These are phyloP conservation scores for Aplochiton taeniatus DNA, from an alignment of 2,797 vertebrate species.

Conservation along the genomic window DNA sequence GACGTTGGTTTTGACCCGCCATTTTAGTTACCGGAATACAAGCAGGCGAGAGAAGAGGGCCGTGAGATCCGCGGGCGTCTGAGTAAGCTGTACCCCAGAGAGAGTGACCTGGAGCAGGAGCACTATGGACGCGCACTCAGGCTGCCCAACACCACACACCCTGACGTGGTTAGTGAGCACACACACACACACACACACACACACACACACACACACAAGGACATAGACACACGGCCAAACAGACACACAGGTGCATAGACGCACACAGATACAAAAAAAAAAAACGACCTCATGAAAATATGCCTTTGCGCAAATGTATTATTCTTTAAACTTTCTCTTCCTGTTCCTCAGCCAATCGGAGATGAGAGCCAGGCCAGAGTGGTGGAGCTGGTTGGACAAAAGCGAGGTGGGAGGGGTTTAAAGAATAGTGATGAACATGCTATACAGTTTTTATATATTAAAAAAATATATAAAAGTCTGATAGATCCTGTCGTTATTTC, in stretches of 20 bases:
- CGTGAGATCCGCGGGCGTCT: conserved; percentile 76
- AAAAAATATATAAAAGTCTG: too few species aligned
- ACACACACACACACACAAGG: neutral
- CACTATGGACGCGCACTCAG: conserved; percentile 79
- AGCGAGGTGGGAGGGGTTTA: conserved; percentile 73
- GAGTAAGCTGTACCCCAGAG: conserved; percentile 61
- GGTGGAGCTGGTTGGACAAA: conserved; percentile 81
- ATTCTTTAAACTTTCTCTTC: neutral
- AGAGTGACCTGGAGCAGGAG: conserved; percentile 74
- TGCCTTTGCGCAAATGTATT: neutral
- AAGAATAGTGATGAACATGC: too few species aligned
- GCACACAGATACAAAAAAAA: too few species aligned
- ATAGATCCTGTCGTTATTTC: too few species aligned
- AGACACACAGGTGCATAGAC: neutral
- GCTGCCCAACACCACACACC: conserved; percentile 87
- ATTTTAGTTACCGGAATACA: conserved; percentile 76
- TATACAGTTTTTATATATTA: too few species aligned
- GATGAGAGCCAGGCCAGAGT: conserved; percentile 87
- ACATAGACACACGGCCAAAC: neutral
- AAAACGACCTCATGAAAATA: too few species aligned
- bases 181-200: conserved; percentile 1
- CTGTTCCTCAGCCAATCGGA: conserved; percentile 78
- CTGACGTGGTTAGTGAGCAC: conserved; percentile 75
- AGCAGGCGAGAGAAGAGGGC: conserved; percentile 67
- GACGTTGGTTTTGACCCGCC: neutral